Evolutionary conservation across 2,797 vertebrate genomes (phyloP).

Genomic region (Percopsis omiscomaycus): DNA sequence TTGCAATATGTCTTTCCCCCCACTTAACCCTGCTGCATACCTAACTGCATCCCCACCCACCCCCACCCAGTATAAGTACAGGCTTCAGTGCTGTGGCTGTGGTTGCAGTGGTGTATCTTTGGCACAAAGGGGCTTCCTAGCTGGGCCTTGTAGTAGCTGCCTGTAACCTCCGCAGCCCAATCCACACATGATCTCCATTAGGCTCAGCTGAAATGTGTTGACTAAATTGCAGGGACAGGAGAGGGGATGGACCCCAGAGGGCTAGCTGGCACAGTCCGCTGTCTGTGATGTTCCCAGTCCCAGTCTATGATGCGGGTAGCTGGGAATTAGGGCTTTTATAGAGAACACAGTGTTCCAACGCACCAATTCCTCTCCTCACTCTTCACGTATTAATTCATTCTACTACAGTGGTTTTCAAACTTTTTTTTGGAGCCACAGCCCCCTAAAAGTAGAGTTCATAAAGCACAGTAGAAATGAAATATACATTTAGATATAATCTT

Average conservation of each 20-base stretch:
- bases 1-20: slow-evolving; percentile 51
- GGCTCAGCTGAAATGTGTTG: slow-evolving; percentile 77
- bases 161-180: slow-evolving; percentile 64
- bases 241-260: slow-evolving; percentile 72
- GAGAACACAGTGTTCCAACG: slow-evolving; percentile 72
- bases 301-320: slow-evolving; percentile 56
- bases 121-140: slow-evolving; percentile 65
- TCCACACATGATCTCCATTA: slow-evolving; percentile 78
- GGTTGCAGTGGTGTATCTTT: slow-evolving; percentile 70
- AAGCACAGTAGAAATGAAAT: too few species aligned
- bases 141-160: slow-evolving; percentile 57
- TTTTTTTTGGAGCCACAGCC: too few species aligned
- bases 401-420: slow-evolving; percentile 4
- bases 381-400: slow-evolving; percentile 50
- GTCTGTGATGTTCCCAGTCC: slow-evolving; percentile 69
- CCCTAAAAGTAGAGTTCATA: too few species aligned
- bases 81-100: slow-evolving; percentile 62
- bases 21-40: slow-evolving; percentile 58
- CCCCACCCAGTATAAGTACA: slow-evolving; percentile 67
- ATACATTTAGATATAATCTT: too few species aligned
- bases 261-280: slow-evolving; percentile 62
- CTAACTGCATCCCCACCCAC: slow-evolving; percentile 59
- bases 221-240: slow-evolving; percentile 75
- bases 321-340: slow-evolving; percentile 67
- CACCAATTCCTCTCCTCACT: slow-evolving; percentile 40